Evolutionary conservation across 2,888 invertebrate genomes (phyloP).

Genomic region (Nematopogon swammerdamellus): DNA sequence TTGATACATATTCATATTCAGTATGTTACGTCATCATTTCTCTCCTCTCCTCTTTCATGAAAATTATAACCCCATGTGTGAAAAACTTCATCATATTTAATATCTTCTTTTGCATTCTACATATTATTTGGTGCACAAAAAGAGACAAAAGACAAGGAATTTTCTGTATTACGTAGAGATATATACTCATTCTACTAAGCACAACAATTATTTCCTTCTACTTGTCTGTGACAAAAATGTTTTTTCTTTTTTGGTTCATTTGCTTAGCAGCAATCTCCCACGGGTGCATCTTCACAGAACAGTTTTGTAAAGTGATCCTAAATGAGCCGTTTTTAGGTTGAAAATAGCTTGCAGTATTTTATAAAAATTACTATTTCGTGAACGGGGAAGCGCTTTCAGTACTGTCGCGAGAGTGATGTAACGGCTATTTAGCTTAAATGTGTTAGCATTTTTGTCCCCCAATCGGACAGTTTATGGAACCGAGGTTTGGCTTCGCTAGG

Average conservation of each 20-base stretch:
- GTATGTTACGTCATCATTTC: too few relatives aligned
- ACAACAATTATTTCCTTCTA: not conserved
- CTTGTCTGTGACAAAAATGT: not conserved
- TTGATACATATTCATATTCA: too few relatives aligned
- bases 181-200: not conserved
- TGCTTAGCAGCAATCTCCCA: not conserved
- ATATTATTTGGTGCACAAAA: too few relatives aligned
- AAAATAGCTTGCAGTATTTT: not conserved
- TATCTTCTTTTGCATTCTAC: too few relatives aligned
- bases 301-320: not conserved
- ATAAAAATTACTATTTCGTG: not conserved
- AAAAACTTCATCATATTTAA: too few relatives aligned
- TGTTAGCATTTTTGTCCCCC: not conserved
- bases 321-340: not conserved
- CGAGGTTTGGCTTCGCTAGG: not conserved
- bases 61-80: too few relatives aligned
- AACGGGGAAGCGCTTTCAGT: not conserved
- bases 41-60: too few relatives aligned
- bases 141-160: too few relatives aligned
- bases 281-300: not conserved
- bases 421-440: not conserved
- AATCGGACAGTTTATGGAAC: not conserved
- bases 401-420: not conserved
- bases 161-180: not conserved
- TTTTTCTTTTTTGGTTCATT: not conserved